Percentiles rank a stretch among this genome's conserved stretches.
These are phyloP conservation scores for Tillus elongatus DNA, from an alignment of 2,888 invertebrate species.

Conservation along the genomic window DNA sequence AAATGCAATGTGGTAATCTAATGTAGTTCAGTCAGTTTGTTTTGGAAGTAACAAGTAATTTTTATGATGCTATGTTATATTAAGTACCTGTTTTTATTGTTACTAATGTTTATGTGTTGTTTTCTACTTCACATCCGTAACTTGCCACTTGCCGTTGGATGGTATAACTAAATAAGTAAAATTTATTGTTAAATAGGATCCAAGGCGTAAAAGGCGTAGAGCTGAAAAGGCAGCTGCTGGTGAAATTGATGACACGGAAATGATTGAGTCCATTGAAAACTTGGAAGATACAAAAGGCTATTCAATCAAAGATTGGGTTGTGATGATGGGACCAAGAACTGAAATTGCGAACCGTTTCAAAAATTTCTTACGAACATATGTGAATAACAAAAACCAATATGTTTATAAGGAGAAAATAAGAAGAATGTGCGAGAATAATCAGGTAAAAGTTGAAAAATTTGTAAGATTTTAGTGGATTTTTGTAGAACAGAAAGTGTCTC, in stretches of 20 bases:
- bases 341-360: conserved; percentile 92
- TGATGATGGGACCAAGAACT: conserved; percentile 87
- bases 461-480: conserved; percentile 10
- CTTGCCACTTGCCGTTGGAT: neutral
- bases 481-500: conserved; percentile 4
- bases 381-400: conserved; percentile 77
- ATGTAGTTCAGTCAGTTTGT: too few relatives aligned
- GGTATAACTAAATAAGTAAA: neutral
- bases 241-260: conserved; percentile 61
- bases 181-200: conserved; percentile 42
- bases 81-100: too few relatives aligned
- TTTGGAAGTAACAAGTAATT: too few relatives aligned
- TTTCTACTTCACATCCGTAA: neutral
- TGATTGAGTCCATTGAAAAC: conserved; percentile 95
- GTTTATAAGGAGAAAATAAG: conserved; percentile 88
- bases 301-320: conserved; percentile 91
- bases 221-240: conserved; percentile 85
- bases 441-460: conserved; percentile 41
- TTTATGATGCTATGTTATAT: too few relatives aligned
- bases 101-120: too few relatives aligned
- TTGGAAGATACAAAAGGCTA: conserved; percentile 96
- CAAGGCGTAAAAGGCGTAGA: conserved; percentile 58
- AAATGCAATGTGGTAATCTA: too few relatives aligned
- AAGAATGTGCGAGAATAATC: conserved; percentile 89
- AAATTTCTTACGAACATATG: conserved; percentile 84